phyloP scores from a whole-genome alignment of 2,113 vertebrate species.

The human (Homo sapiens) region DNA sequence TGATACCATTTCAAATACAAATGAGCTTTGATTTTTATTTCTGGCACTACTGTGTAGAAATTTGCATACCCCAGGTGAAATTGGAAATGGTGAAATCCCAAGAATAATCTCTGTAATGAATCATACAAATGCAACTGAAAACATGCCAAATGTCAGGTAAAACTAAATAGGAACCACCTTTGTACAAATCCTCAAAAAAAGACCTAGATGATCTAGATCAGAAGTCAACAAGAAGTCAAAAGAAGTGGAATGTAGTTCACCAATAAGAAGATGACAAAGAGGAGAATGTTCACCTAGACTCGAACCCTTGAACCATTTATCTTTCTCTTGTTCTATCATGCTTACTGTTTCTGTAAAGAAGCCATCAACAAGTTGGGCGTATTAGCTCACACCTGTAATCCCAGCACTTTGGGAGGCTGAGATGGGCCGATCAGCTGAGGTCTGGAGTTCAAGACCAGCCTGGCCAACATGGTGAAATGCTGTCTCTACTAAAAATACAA shows the following conservation, averaged over 20 bases:
- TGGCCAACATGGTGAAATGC: too few species aligned
- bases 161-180: not conserved
- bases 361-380: not conserved
- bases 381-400: too few species aligned
- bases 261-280: not conserved
- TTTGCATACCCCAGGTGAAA: constrained; percentile 35
- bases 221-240: not conserved
- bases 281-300: not conserved
- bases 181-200: not conserved
- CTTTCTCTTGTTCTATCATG: not conserved
- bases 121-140: constrained; percentile 45
- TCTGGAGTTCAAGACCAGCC: too few species aligned
- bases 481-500: too few species aligned
- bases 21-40: constrained; percentile 52
- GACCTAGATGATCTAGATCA: not conserved
- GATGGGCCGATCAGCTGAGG: too few species aligned
- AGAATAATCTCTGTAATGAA: constrained; percentile 50
- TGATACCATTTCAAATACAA: constrained; percentile 43
- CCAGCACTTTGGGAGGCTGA: too few species aligned
- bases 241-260: not conserved
- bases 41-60: constrained; percentile 32
- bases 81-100: not conserved
- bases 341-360: not conserved
- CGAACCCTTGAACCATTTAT: not conserved
- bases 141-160: constrained; percentile 5